Evolutionary conservation across 2,113 vertebrate species (phyloP).

Genomic region (Nanorana parkeri): DNA sequence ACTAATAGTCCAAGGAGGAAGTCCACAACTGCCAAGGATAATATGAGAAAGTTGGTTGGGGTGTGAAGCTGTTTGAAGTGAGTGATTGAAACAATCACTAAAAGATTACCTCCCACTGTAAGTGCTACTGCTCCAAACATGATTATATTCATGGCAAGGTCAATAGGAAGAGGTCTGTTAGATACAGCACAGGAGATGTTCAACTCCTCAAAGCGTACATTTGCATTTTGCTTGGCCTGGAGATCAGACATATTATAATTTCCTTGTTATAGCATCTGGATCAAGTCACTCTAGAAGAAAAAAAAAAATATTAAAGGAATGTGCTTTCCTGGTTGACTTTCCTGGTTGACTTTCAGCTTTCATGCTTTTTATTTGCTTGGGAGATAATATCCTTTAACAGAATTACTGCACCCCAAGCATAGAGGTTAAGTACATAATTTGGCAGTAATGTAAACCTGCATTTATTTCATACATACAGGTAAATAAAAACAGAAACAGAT

Average conservation of each 20-base stretch:
- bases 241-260: slow-evolving; percentile 43
- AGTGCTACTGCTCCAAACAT: background rate
- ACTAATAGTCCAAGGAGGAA: slow-evolving; percentile 57
- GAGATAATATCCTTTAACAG: too few relatives aligned
- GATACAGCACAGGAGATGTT: slow-evolving; percentile 58
- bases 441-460: too few relatives aligned
- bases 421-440: too few relatives aligned
- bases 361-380: too few relatives aligned
- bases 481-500: too few relatives aligned
- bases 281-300: slow-evolving; percentile 19
- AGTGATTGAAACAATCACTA: slow-evolving; percentile 56
- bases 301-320: background rate
- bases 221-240: background rate
- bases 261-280: background rate
- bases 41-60: slow-evolving; percentile 63
- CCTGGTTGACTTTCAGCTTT: too few relatives aligned
- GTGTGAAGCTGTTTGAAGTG: slow-evolving; percentile 61
- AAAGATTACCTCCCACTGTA: slow-evolving; percentile 51
- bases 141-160: background rate
- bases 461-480: too few relatives aligned
- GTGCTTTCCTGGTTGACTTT: background rate
- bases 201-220: slow-evolving; percentile 53
- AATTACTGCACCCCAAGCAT: too few relatives aligned
- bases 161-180: background rate
- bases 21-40: slow-evolving; percentile 59